Conservation (phyloP, 2,797 vertebrate species). For the Ibycter americanus region DNA sequence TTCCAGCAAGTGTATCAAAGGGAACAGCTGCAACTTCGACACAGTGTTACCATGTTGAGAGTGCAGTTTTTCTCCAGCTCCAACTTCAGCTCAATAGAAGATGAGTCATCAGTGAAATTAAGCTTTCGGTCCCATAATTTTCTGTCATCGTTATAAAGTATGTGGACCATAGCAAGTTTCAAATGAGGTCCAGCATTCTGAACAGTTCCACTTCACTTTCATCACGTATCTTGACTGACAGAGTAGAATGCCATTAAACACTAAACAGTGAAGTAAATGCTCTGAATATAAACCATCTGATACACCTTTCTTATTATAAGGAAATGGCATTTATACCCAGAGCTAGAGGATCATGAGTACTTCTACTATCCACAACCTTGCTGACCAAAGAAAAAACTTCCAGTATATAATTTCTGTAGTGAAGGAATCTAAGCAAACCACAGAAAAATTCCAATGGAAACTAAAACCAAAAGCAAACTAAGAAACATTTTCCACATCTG, state of each 20-base stretch:
- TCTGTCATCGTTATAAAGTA: background rate
- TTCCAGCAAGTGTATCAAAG: background rate
- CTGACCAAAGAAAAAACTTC: background rate
- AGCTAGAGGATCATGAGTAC: background rate
- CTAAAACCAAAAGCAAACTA: background rate
- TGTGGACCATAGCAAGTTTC: background rate
- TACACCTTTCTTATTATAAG: background rate
- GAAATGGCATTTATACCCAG: background rate
- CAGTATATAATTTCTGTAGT: background rate
- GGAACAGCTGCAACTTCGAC: background rate
- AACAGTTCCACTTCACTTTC: background rate
- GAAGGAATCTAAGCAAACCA: background rate
- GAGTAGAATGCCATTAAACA: background rate
- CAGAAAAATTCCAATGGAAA: background rate
- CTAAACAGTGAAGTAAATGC: background rate
- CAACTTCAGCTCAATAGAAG: background rate
- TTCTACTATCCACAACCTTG: background rate
- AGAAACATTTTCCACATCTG: background rate
- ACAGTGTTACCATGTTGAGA: background rate
- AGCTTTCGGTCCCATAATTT: background rate
- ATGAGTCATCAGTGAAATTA: constrained; percentile 9
- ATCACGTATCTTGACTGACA: background rate
- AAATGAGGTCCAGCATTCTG: background rate
- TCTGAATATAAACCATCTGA: background rate
- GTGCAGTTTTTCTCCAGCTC: background rate